A percentile compares a stretch with the other conserved stretches of the same genome.
These are phyloP conservation scores for Nudaria mundana DNA, from an alignment of 2,888 invertebrate genomes.

Conservation along the genomic window DNA sequence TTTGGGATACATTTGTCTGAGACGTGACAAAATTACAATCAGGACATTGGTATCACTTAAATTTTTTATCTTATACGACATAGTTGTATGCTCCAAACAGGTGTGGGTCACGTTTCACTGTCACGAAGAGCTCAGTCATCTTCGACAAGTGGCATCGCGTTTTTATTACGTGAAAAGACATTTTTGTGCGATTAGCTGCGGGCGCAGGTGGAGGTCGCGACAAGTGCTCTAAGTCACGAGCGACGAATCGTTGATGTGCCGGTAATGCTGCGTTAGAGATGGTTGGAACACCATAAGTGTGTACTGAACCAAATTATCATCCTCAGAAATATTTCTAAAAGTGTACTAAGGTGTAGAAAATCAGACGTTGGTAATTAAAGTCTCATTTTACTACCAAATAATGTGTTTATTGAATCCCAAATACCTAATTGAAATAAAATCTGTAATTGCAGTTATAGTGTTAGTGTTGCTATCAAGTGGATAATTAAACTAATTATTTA, in stretches of 20 bases:
- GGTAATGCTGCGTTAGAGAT: constrained; percentile 20
- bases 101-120: constrained; percentile 51
- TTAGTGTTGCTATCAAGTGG: too few relatives aligned
- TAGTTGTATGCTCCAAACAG: constrained; percentile 42
- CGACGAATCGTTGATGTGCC: constrained; percentile 27
- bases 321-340: too few relatives aligned
- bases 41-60: constrained; percentile 27
- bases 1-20: constrained; percentile 18
- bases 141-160: constrained; percentile 41
- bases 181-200: constrained; percentile 59
- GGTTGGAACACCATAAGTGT: constrained; percentile 17
- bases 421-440: too few relatives aligned
- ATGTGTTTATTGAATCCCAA: too few relatives aligned
- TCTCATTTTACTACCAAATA: too few relatives aligned
- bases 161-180: constrained; percentile 46
- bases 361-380: too few relatives aligned
- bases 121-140: constrained; percentile 38
- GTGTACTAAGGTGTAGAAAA: too few relatives aligned
- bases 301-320: too few relatives aligned
- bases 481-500: too few relatives aligned
- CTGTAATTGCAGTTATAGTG: too few relatives aligned
- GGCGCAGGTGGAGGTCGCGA: constrained; percentile 64
- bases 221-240: constrained; percentile 51
- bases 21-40: constrained; percentile 37
- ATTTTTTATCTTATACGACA: constrained; percentile 38